Evolutionary conservation across 2,797 vertebrate genomes (phyloP), one percentile per base, ranked within the genome.

Genomic region (Heliangelus exortis): DNA sequence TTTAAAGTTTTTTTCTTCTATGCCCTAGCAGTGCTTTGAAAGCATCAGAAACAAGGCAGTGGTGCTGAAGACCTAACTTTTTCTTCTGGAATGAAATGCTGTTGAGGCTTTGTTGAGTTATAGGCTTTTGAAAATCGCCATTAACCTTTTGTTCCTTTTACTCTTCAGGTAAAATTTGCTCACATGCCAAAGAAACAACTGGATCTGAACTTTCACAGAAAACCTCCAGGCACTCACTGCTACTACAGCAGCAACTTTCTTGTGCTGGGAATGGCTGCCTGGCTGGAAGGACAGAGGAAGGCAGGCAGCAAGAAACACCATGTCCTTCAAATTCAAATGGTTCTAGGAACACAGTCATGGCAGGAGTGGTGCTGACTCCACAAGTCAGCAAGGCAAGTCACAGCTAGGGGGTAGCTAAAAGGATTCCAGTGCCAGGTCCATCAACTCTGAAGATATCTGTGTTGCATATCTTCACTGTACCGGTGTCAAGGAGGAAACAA

Each of bases 91-190:
- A 69, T 55, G 26, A 91, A 86, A 90, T 31, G 47, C 34, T 72
- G 43, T 53, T 58, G 26, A 92, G 77, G 53, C 25, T 84, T 69
- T 8, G 58, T 63, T 91, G 41, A 94, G 65, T 87, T 87, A 80
- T 0, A 76, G 47, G 31, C 36, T 92, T 95, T 59, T 36, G 43
- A 81, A 95, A 84, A 87, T 66, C 81, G 66, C 68, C 66, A 68
- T 95, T 95, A 96, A 87, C 92, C 75, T 94, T 95, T 87, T 80
- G 63, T 84, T 89, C 62, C 41, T 89, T 76, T 13, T 68, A 58
- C n/a, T 95, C 75, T 72, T 94, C 82, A 72, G 76, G 79, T 95
- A 89, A 81, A 82, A 59, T 75, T 72, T 83, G 51, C 61, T 93
- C 81, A 69, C 62, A 39, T 81, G 79, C 39, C 76, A 75, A 85